These are phyloP conservation scores for Aphodius sticticus DNA, from an alignment of 2,888 invertebrate species.

Conservation along the genomic window DNA sequence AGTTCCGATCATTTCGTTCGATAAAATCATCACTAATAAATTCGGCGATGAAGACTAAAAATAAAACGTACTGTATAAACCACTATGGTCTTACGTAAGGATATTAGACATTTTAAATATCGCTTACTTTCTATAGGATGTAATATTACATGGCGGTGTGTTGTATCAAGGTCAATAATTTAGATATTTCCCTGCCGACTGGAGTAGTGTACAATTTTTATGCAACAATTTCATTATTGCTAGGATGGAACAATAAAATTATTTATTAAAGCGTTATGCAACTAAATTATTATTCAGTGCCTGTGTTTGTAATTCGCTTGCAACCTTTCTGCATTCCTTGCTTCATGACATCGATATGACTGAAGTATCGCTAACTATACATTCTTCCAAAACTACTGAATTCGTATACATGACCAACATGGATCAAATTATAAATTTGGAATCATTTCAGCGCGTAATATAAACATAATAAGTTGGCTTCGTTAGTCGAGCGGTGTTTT, in stretches of 20 bases:
- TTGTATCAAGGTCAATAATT: neutral
- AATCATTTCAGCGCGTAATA: neutral
- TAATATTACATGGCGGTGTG: neutral
- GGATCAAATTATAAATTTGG: neutral
- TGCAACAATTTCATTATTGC: neutral
- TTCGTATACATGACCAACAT: too few relatives aligned
- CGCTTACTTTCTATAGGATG: conserved; percentile 4
- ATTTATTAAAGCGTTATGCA: neutral
- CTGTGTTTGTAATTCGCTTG: too few relatives aligned
- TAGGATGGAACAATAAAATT: neutral
- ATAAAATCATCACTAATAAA: neutral
- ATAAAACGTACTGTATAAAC: neutral
- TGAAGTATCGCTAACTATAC: too few relatives aligned
- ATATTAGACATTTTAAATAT: neutral
- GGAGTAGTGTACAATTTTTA: neutral
- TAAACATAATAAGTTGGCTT: neutral
- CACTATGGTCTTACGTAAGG: neutral
- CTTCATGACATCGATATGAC: too few relatives aligned
- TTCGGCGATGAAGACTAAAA: neutral
- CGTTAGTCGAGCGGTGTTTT: neutral
- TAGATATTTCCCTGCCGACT: neutral
- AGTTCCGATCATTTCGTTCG: neutral
- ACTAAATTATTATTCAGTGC: too few relatives aligned
- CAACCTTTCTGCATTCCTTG: too few relatives aligned
- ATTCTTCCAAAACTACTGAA: too few relatives aligned